These are phyloP conservation scores for Arctopsyche grandis DNA, from an alignment of 1,140 invertebrate species.

Conservation along the genomic window DNA sequence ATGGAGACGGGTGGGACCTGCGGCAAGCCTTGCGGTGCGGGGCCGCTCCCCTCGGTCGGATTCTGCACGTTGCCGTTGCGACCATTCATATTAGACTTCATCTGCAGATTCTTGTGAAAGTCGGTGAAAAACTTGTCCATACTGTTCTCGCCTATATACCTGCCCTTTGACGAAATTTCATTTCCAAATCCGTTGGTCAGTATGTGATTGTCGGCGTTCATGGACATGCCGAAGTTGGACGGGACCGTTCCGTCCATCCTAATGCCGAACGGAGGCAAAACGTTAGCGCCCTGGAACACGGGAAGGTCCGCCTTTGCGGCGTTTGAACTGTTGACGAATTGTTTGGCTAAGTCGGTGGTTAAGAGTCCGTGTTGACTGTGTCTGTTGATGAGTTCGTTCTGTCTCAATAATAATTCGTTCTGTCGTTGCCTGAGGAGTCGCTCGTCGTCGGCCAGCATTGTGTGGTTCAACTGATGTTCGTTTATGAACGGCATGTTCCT, in stretches of 20 bases:
- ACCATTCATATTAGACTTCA: constrained; percentile 57
- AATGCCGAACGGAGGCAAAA: constrained; percentile 66
- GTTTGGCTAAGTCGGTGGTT: constrained; percentile 13
- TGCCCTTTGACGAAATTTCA: constrained; percentile 55
- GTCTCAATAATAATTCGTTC: constrained; percentile 60
- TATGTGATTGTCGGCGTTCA: constrained; percentile 16
- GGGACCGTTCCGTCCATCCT: constrained; percentile 56
- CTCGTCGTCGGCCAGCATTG: constrained; percentile 58
- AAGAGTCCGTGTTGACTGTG: constrained; percentile 41
- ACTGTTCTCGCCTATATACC: constrained; percentile 63
- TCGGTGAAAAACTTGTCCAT: constrained; percentile 72
- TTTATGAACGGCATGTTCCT: constrained; percentile 46
- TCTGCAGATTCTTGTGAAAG: constrained; percentile 68
- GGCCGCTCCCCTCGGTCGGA: neutral
- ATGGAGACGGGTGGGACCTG: constrained; percentile 45
- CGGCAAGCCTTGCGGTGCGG: neutral
- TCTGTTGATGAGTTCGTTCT: constrained; percentile 55
- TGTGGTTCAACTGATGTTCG: constrained; percentile 26
- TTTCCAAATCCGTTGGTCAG: constrained; percentile 35
- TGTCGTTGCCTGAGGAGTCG: constrained; percentile 58
- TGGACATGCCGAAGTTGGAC: constrained; percentile 30
- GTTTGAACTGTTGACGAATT: constrained; percentile 20
- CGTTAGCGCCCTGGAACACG: constrained; percentile 61
- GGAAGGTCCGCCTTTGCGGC: constrained; percentile 58
- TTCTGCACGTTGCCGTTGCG: constrained; percentile 43